Evolutionary conservation across 1,140 invertebrate species (phyloP).

Genomic region (Orussus abietinus): DNA sequence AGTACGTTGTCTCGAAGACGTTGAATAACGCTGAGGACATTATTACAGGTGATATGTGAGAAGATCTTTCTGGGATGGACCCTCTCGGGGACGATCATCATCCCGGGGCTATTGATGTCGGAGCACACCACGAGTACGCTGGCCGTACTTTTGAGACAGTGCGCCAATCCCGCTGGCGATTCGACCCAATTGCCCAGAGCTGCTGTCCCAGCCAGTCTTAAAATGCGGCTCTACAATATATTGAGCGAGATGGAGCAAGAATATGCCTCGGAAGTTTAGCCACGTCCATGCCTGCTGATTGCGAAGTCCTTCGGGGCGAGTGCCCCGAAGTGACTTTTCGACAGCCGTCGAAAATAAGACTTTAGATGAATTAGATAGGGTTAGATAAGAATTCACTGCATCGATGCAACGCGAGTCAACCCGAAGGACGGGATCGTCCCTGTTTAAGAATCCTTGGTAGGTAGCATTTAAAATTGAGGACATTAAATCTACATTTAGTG

Average conservation of each 20-base stretch:
- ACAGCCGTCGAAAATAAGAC: too few species aligned
- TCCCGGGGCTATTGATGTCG: conserved; percentile 60
- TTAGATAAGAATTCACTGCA: too few species aligned
- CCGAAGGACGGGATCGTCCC: too few species aligned
- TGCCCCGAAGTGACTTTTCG: too few species aligned
- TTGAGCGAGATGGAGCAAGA: conserved; percentile 50
- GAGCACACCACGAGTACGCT: conserved; percentile 55
- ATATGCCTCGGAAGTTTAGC: too few species aligned
- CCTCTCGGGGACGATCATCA: conserved; percentile 57
- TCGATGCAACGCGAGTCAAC: too few species aligned
- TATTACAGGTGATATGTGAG: conserved; percentile 59
- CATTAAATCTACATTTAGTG: too few species aligned
- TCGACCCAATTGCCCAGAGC: conserved; percentile 42
- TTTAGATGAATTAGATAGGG: too few species aligned
- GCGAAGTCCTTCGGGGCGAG: too few species aligned
- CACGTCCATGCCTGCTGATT: too few species aligned
- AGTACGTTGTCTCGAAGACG: background rate
- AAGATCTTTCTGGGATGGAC: conserved; percentile 63
- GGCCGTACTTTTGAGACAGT: conserved; percentile 54
- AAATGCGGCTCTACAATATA: conserved; percentile 52
- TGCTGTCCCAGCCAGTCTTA: conserved; percentile 43
- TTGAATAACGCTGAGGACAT: background rate
- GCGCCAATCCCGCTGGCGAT: conserved; percentile 54
- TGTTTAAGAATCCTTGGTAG: too few species aligned
- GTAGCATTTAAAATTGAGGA: too few species aligned